Evolutionary conservation across 2,113 vertebrate species (phyloP), one percentile per base, ranked within the genome.

Genomic region (Gobio gobio): DNA sequence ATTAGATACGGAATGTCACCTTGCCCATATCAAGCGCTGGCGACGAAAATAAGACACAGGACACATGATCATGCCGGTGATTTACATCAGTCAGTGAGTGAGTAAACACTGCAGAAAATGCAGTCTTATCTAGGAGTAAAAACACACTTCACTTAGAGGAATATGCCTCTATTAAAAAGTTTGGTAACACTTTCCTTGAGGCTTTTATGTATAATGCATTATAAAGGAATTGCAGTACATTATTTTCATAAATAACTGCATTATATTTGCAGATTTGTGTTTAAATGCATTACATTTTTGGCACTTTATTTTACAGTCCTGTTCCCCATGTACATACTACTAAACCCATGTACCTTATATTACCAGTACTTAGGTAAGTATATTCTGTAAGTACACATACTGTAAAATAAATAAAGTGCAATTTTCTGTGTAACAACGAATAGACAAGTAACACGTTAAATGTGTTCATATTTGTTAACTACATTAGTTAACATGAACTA

Each of bases 1-100:
- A 83, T 83, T 83, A 56, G 66, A 83, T 36, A 68, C 13, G 29
- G 43, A 82, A 68, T 82, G 79, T 82, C 79, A 82, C 79, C 63
- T 82, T 82, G 43, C 12, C 33, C 59, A 82, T 72, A 82, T 70
- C 49, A 82, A 70, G 20, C 16, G 47, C 49, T 58, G 80, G n/a
- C 22, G 22, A 58, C 29, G 33, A 5, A 54, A 78, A 78, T 78
- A 72, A 56, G 49, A 70, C 80, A 43, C 80, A 82, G 36, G 47
- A 61, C 18, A 20, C 43, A 56, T 56, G 54, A 56, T 56, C 54
- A 56, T 20, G 26, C n/a, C 9, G 51, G 20, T 16, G 79, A 74
- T 73, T 76, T 58, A n/a, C 70, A 61, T 10, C 66, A 22, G 33
- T 43, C 66, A 22, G 33, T 43, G 66, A 70, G 70, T 45, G 82